Percentiles rank a stretch among this genome's conserved stretches.
Conservation (phyloP, 1,140 invertebrate species). For the Dinothrombium tinctorium region DNA sequence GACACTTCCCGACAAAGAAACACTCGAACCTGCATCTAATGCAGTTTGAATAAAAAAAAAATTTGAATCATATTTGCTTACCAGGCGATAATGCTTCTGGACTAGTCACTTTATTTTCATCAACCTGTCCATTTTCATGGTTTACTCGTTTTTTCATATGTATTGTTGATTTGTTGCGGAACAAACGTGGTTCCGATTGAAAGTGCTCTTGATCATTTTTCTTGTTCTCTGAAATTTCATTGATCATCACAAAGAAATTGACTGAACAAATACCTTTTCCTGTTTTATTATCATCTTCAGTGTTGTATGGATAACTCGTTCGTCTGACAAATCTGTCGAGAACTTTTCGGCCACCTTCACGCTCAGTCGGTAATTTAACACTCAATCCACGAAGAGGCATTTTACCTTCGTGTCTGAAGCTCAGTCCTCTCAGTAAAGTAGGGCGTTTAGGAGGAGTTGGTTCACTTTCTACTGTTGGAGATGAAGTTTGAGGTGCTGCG, state of each 20-base stretch:
- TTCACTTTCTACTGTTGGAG: background rate
- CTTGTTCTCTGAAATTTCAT: background rate
- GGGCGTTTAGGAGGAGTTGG: constrained; percentile 6
- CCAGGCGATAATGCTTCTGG: too few species aligned
- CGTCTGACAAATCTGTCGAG: constrained; percentile 19
- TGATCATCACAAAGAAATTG: background rate
- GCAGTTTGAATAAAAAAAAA: too few species aligned
- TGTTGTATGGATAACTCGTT: constrained; percentile 18
- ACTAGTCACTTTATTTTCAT: too few species aligned
- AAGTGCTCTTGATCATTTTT: background rate
- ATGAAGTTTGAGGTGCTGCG: background rate
- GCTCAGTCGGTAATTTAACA: constrained; percentile 11
- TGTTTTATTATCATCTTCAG: constrained; percentile 10
- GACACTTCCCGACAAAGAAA: background rate
- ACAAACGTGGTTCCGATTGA: constrained; percentile 14
- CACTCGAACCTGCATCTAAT: too few species aligned
- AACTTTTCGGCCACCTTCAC: constrained; percentile 6
- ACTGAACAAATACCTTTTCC: background rate
- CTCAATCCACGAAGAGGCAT: constrained; percentile 9
- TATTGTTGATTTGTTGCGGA: constrained; percentile 14
- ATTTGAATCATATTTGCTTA: too few species aligned
- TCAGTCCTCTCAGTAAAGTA: constrained; percentile 12
- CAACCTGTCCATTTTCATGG: too few species aligned
- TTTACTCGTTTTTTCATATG: constrained; percentile 14
- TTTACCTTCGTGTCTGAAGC: constrained; percentile 8